Conservation (phyloP, 1,140 invertebrate genomes). For the Triops longicaudatus region DNA sequence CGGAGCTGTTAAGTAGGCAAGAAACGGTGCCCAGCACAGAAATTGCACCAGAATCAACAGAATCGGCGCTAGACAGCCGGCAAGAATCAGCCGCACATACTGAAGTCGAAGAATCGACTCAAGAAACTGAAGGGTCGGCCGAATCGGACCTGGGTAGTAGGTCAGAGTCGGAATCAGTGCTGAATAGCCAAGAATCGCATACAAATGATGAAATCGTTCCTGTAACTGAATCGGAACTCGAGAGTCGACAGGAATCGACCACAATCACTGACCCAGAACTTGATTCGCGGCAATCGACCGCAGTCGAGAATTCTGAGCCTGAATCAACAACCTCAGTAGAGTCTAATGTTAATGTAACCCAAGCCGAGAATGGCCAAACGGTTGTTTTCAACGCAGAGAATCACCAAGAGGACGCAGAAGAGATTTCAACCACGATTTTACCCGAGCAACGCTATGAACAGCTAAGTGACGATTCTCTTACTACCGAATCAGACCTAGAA, state of each 20-base stretch:
- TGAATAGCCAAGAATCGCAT: neutral
- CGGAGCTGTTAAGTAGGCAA: neutral
- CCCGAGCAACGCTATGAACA: neutral
- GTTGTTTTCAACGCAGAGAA: neutral
- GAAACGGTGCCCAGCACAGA: neutral
- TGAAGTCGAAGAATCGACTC: neutral
- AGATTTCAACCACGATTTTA: neutral
- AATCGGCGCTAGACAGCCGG: neutral
- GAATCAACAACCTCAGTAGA: neutral
- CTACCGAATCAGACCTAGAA: neutral
- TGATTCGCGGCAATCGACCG: neutral
- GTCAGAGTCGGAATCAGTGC: neutral
- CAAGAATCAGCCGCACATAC: neutral
- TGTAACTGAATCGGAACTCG: neutral
- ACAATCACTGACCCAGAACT: neutral
- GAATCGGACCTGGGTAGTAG: no score
- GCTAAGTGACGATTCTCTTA: neutral
- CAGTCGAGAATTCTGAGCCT: neutral
- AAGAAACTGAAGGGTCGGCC: no score
- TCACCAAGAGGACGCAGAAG: neutral
- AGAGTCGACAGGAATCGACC: neutral
- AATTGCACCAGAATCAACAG: no score
- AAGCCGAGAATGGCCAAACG: neutral
- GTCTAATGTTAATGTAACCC: neutral
- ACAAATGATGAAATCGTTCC: neutral